phyloP scores from a whole-genome alignment of 2,797 vertebrate genomes.

The Halcyon leucocephala region DNA sequence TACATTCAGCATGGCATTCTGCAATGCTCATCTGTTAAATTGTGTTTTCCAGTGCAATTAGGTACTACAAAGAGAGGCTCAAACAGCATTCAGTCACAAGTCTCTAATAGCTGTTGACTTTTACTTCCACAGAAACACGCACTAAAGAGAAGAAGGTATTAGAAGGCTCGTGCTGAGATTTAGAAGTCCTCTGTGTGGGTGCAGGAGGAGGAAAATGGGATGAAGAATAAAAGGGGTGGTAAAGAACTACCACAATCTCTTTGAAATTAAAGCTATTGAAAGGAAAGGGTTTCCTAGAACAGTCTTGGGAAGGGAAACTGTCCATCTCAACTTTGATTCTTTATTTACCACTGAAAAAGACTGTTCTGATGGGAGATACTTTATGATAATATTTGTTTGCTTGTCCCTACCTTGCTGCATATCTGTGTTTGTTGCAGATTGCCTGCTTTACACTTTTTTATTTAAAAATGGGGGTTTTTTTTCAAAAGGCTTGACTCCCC shows the following conservation, averaged over 20 bases:
- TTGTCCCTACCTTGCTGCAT: not conserved
- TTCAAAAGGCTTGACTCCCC: not conserved
- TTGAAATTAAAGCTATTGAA: not conserved
- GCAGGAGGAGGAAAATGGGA: not conserved
- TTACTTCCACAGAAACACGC: not conserved
- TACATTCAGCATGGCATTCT: not conserved
- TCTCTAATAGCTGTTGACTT: not conserved
- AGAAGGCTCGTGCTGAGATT: constrained; percentile 8
- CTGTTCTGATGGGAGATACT: not conserved
- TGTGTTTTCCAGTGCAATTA: not conserved
- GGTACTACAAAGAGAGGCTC: not conserved
- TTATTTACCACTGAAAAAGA: not conserved
- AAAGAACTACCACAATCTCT: not conserved
- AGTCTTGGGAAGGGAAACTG: not conserved
- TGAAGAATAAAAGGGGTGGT: not conserved
- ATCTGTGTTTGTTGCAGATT: constrained; percentile 14
- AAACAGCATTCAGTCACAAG: not conserved
- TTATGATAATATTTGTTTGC: not conserved
- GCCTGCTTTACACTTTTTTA: not conserved
- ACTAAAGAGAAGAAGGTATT: constrained; percentile 38
- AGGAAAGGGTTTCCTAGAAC: not conserved
- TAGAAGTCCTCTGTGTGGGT: not conserved
- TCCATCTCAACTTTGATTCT: not conserved
- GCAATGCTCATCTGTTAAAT: not conserved
- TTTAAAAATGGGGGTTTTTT: not conserved